Conservation (phyloP, 2,113 vertebrate genomes). For the Megaceryle torquata region DNA sequence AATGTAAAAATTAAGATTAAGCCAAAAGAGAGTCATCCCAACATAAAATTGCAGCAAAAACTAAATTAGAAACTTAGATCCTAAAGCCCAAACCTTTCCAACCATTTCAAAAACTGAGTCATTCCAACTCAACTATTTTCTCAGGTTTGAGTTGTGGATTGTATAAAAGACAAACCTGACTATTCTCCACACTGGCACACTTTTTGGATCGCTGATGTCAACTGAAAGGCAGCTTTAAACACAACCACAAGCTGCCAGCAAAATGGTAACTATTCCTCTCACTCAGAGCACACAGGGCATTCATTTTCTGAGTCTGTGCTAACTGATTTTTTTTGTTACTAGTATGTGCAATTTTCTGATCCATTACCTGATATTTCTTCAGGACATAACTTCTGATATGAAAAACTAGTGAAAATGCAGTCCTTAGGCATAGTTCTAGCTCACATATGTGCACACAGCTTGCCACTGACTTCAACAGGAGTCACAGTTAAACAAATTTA, state of each 20-base stretch:
- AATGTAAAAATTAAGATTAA: not conserved
- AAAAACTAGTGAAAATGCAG: slow-evolving; percentile 37
- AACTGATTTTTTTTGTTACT: not conserved
- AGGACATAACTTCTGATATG: not conserved
- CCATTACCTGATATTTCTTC: not conserved
- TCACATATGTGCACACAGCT: slow-evolving; percentile 64
- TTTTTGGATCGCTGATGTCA: not conserved
- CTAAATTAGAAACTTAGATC: not conserved
- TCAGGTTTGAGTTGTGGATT: not conserved
- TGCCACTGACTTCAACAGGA: slow-evolving; percentile 56
- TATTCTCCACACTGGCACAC: not conserved
- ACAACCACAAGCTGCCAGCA: not conserved
- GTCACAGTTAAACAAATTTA: slow-evolving; percentile 61
- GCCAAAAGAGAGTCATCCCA: not conserved
- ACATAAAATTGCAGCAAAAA: not conserved
- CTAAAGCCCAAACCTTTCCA: not conserved
- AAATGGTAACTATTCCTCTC: not conserved
- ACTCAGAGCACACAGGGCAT: not conserved
- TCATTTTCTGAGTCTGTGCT: not conserved
- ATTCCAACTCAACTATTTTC: not conserved
- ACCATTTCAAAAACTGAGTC: not conserved
- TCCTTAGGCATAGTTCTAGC: slow-evolving; percentile 38
- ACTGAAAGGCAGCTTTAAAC: not conserved
- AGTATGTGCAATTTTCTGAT: not conserved
- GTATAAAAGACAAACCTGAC: not conserved